Evolutionary conservation across 2,888 invertebrate genomes (phyloP), one percentile per base, ranked within the genome.

Genomic region (Dolichopus griseipennis): DNA sequence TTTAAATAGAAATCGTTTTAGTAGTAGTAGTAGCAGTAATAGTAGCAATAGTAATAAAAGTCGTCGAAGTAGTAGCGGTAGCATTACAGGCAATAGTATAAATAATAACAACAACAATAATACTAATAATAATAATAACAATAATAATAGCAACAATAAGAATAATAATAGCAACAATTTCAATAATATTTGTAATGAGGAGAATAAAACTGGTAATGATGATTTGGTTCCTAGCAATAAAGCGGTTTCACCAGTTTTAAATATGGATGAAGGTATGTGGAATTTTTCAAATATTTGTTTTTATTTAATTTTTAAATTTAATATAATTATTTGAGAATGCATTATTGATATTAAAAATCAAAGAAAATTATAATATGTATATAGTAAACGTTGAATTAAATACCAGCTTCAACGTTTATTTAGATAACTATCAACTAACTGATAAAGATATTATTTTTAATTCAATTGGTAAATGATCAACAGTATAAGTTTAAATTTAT

Each of bases 101-200:
- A 68, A 22, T 68, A 71, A 70, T 70, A 69, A 69, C 76, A 70
- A 68, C 68, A 66, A 68, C 71, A 73, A 37, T 12, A 37, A 37
- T 7, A 37, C 8, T 5, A 37, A 12, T 37, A 10, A 37, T 37
- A 37, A 37, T 37, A 67, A 64, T 64, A 37, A 37, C 9, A 52
- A 52, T 52, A 52, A 7, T 43, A 64, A 67, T 43, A 64, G 7
- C 20, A 21, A 61, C 52, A 73, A 73, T 73, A 72, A 70, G 52
- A 72, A 72, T 71, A 72, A 72, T 70, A 69, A 68, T 63, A 65
- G 20, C 65, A 67, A 37, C 52, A 52, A 66, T 61, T 64, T 65
- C 66, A 67, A 69, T 66, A 64, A 61, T 65, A 43, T 61, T 61
- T 65, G 64, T 66, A 64, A 68, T 52, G 66, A 61, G 65, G 67